A percentile compares a stretch with the other conserved stretches of the same genome.
Evolutionary conservation across 2,797 vertebrate species (phyloP).

Genomic region (Apodemus agrarius): DNA sequence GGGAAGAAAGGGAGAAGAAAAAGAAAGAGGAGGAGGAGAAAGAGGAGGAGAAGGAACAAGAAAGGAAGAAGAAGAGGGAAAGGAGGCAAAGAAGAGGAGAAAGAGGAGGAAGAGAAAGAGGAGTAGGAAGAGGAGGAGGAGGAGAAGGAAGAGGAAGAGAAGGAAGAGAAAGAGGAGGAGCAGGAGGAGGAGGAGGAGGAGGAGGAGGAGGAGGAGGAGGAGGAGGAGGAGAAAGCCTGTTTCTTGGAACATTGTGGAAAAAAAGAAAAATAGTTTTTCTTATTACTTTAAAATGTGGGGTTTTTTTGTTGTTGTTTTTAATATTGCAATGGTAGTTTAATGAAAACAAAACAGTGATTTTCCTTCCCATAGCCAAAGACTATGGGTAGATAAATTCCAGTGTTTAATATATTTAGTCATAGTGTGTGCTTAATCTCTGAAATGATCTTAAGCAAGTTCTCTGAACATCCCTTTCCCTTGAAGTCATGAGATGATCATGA

Average conservation of each 20-base stretch:
- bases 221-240: too few relatives aligned
- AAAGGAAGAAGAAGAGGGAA: neutral
- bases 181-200: too few relatives aligned
- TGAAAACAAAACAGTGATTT: neutral
- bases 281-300: neutral
- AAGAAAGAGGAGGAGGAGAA: too few relatives aligned
- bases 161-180: fast-evolving
- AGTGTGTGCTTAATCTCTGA: neutral
- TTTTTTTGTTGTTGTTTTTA: neutral
- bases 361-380: neutral
- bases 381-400: neutral
- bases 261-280: fast-evolving
- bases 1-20: too few relatives aligned
- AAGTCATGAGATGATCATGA: neutral
- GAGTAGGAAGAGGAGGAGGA: neutral
- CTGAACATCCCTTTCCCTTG: neutral
- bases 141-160: fast-evolving
- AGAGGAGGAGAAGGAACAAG: neutral
- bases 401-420: neutral
- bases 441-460: neutral
- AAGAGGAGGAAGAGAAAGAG: too few relatives aligned
- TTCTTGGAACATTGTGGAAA: neutral
- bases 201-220: too few relatives aligned
- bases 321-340: neutral
- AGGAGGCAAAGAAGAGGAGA: neutral